Base-by-base conservation (phyloP, 2,797 vertebrate species). In the Pipistrellus nathusii region DNA sequence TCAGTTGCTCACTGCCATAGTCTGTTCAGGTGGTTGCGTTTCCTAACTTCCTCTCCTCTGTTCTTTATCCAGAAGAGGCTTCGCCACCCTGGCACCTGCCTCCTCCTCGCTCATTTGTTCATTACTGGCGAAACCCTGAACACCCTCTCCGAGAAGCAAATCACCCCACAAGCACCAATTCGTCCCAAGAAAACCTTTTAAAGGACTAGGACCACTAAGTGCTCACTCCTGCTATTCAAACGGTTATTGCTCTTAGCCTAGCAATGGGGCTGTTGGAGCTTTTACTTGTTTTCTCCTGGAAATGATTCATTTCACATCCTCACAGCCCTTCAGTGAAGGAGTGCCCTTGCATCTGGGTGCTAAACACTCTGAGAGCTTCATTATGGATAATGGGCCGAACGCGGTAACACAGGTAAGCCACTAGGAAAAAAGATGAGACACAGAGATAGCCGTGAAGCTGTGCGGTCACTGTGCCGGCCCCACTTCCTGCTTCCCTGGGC, bases 261-360 rank as follows among this genome's bases (percentile, higher is more conserved):
- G 80, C 35, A 92, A 86, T 15, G 41, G 1, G 48, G 32, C 72
- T 51, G 13, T n/a, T 14, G 18, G 55, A 77, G 64, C 44, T 78
- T 76, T 41, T 27, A 5, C 32, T 85, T 82, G 59, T 91, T 92
- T 94, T 77, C 80, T 89, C 72, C 55, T 35, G 32, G 75, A 95
- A 95, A 93, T 51, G 75, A 91, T 82, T 83, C 75, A 75, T 86
- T 87, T 88, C 25, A 17, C 83, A 86, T 80, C 57, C 62, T 62
- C 77, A 73, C 62, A 77, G 92, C 32, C 91, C 93, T 86, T 68
- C 73, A 27, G 0, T 0, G 5, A 83, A 92, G 82, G 78, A 57
- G 59, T 71, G 38, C 51, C 66, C 12, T n/a, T 27, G 76, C 55
- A 86, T 55, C 69, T 13, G 48, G 80, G 5, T 66, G 85, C 92